A percentile compares a stretch with the other conserved stretches of the same genome.
Evolutionary conservation across 2,888 invertebrate species (phyloP).

Genomic region (Cerceris ruficornis): DNA sequence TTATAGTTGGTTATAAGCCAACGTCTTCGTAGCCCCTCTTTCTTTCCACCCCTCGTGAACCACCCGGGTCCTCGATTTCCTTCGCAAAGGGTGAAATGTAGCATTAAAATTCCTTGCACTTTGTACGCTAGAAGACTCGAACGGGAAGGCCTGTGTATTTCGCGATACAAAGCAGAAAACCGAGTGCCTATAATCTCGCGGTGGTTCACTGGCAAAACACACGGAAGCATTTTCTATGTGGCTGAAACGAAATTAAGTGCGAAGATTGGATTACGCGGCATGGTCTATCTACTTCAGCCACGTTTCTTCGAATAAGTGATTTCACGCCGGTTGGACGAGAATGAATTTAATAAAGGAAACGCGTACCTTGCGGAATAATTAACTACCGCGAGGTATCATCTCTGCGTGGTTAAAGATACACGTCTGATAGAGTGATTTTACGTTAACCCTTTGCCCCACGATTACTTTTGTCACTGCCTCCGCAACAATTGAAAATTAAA

Average conservation of each 20-base stretch:
- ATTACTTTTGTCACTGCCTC: no score
- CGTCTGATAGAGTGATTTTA: not conserved
- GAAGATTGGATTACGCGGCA: conserved; percentile 40
- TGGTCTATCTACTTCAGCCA: conserved; percentile 20
- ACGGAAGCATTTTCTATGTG: conserved; percentile 23
- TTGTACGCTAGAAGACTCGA: conserved; percentile 7
- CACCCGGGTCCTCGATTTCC: not conserved
- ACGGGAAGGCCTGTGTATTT: not conserved
- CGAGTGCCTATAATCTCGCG: not conserved
- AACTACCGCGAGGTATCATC: conserved; percentile 10
- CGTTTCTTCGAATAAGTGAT: conserved; percentile 53
- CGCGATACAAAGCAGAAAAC: conserved; percentile 22
- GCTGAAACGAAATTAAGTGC: conserved; percentile 44
- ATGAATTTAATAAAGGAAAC: conserved; percentile 43
- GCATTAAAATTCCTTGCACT: conserved; percentile 12
- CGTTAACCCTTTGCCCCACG: not conserved
- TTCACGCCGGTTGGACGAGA: conserved; percentile 21
- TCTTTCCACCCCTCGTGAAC: no score
- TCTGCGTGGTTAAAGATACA: conserved; percentile 1
- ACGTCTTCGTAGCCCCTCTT: no score
- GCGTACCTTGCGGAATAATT: conserved; percentile 18
- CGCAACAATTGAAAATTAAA: no score
- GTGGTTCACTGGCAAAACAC: conserved; percentile 21
- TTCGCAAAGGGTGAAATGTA: not conserved
- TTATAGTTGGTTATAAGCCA: no score